Conservation (phyloP, 2,113 vertebrate genomes). For the Semnopithecus entellus region DNA sequence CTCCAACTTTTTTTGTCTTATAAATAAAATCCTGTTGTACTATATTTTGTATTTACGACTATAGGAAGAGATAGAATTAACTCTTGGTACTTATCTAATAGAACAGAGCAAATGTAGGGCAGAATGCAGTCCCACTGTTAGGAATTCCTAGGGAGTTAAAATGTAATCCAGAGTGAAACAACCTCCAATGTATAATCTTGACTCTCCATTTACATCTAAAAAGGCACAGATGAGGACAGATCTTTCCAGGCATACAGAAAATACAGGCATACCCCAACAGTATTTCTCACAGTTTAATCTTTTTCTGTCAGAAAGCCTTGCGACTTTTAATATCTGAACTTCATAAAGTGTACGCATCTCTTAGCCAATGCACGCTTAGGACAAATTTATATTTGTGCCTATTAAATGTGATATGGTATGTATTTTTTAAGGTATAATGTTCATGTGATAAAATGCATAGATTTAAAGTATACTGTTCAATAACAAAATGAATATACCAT, state of each 20-base stretch:
- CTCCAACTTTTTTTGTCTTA: not conserved
- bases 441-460: not conserved
- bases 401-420: not conserved
- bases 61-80: not conserved
- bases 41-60: not conserved
- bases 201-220: not conserved
- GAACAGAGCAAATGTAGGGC: not conserved
- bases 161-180: not conserved
- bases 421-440: not conserved
- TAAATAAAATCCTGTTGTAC: not conserved
- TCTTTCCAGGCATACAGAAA: not conserved
- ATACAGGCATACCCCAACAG: not conserved
- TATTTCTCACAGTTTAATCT: not conserved
- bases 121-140: not conserved
- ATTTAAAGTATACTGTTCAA: not conserved
- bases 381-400: not conserved
- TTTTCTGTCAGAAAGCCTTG: not conserved
- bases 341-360: not conserved
- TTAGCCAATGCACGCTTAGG: not conserved
- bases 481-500: not conserved
- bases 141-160: not conserved
- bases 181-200: not conserved
- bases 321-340: not conserved
- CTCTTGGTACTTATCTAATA: not conserved
- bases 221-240: not conserved